Evolutionary conservation across 2,888 invertebrate species (phyloP).

Genomic region (Sipha maydis): DNA sequence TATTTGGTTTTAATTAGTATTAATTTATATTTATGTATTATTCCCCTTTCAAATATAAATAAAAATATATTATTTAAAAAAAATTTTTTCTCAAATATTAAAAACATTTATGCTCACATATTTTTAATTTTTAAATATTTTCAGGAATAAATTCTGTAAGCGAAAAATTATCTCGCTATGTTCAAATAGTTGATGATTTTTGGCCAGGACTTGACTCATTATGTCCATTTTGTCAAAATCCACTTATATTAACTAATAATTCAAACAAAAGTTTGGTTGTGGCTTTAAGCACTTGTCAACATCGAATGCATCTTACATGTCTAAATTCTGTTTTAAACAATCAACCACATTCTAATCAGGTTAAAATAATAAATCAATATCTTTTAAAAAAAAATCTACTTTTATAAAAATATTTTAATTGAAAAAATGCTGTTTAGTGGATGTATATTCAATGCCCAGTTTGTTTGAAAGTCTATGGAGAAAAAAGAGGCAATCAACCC

Average conservation of each 20-base stretch:
- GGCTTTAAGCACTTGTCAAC: constrained; percentile 79
- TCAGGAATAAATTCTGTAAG: constrained; percentile 72
- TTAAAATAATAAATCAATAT: constrained; percentile 63
- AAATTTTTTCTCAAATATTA: not conserved
- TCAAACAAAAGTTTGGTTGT: constrained; percentile 69
- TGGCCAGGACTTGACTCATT: constrained; percentile 71
- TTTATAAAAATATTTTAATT: constrained; percentile 44
- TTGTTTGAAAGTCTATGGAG: constrained; percentile 86
- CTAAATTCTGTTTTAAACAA: constrained; percentile 79
- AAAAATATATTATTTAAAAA: not conserved
- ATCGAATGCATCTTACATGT: constrained; percentile 84
- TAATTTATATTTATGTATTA: not conserved
- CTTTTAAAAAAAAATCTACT: constrained; percentile 65
- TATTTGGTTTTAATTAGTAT: not conserved
- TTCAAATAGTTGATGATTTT: constrained; percentile 74
- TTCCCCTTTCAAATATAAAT: too few species aligned
- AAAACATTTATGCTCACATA: too few species aligned
- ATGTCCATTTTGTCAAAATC: constrained; percentile 75
- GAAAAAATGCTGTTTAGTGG: constrained; percentile 68
- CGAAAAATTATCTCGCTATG: constrained; percentile 77
- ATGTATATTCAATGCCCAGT: constrained; percentile 87
- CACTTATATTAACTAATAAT: constrained; percentile 54
- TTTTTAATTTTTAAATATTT: constrained; percentile 60
- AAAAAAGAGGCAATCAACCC: constrained; percentile 80
- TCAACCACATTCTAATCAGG: constrained; percentile 66